These are phyloP conservation scores for Cheirogaleus major DNA, from an alignment of 2,797 vertebrate species.

Conservation along the genomic window DNA sequence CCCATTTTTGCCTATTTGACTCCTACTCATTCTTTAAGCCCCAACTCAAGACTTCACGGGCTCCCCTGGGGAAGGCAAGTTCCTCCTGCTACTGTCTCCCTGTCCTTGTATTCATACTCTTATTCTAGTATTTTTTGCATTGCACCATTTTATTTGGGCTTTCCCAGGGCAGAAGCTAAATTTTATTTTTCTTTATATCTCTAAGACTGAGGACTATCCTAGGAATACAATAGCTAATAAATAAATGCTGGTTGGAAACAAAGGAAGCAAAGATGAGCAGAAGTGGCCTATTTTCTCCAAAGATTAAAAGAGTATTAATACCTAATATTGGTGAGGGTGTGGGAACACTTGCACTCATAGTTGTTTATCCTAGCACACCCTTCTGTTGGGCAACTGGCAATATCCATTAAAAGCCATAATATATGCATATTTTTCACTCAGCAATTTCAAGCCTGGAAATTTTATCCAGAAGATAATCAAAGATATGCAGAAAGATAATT, in stretches of 20 bases:
- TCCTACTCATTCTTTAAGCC: background rate
- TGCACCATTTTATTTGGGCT: background rate
- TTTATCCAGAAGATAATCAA: slow-evolving; percentile 9
- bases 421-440: background rate
- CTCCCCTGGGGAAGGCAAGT: background rate
- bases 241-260: background rate
- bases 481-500: background rate
- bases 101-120: background rate
- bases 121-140: background rate
- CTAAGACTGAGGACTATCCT: background rate
- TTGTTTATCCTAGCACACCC: background rate
- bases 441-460: background rate
- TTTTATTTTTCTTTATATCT: background rate
- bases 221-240: background rate
- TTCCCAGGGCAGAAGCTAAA: background rate
- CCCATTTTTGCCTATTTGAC: background rate
- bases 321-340: background rate
- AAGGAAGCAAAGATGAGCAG: background rate
- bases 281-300: background rate
- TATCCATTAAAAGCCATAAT: background rate
- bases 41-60: background rate
- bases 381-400: background rate
- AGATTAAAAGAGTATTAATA: background rate
- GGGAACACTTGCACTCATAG: background rate
- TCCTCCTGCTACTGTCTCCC: background rate